phyloP scores from a whole-genome alignment of 1,140 invertebrate species.

The Eubasilissa regina region DNA sequence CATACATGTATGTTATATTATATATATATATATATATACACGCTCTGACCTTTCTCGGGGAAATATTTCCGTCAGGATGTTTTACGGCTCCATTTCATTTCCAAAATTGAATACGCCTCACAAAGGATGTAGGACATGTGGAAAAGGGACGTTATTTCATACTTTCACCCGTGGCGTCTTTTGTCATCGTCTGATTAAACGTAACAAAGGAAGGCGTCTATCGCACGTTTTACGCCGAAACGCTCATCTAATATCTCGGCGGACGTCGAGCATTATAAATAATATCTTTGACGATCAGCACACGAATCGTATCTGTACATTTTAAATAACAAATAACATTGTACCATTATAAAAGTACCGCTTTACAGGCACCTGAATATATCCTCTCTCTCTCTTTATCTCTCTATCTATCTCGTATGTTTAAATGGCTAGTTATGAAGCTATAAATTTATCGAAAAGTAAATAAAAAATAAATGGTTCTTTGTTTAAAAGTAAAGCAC shows the following conservation, averaged over 20 bases:
- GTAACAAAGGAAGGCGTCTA: slow-evolving; percentile 15
- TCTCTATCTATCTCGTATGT: too few species aligned
- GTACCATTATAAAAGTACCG: too few species aligned
- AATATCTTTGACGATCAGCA: too few species aligned
- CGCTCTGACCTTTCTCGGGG: slow-evolving; percentile 38
- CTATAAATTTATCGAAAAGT: too few species aligned
- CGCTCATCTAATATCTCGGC: slow-evolving; percentile 26
- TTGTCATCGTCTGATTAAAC: slow-evolving; percentile 44
- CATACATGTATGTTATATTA: background rate
- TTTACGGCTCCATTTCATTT: slow-evolving; percentile 47
- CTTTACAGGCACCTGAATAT: too few species aligned
- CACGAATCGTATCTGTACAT: too few species aligned
- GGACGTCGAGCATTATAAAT: background rate
- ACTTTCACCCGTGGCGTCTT: slow-evolving; percentile 34
- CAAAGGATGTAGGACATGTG: slow-evolving; percentile 35
- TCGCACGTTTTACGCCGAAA: slow-evolving; percentile 20
- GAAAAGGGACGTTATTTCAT: slow-evolving; percentile 32
- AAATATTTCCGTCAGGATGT: slow-evolving; percentile 39
- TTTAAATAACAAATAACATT: too few species aligned
- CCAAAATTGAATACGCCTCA: slow-evolving; percentile 42
- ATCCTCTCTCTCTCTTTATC: too few species aligned
- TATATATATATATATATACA: background rate
- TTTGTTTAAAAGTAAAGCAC: background rate
- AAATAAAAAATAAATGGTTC: too few species aligned
- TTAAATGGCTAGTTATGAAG: too few species aligned